A percentile compares a stretch with the other conserved stretches of the same genome.
Conservation (phyloP, 2,113 vertebrate species). For the Clarias magur region DNA sequence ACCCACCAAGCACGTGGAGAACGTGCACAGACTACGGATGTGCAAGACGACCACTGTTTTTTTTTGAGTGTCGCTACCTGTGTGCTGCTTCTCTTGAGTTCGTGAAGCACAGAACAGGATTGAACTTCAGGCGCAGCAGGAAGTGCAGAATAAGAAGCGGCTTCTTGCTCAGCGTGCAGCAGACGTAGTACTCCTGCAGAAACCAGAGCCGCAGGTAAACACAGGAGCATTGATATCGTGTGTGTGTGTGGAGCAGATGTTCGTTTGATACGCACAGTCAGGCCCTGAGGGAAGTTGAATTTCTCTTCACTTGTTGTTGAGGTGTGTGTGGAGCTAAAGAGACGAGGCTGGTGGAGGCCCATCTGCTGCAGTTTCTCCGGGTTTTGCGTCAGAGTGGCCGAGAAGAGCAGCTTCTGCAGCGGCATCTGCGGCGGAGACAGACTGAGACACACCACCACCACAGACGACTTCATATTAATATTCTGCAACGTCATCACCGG, state of each 20-base stretch:
- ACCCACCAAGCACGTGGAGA: too few relatives aligned
- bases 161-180: constrained; percentile 83
- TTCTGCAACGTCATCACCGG: background rate
- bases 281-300: constrained; percentile 81
- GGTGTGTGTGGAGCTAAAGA: constrained; percentile 81
- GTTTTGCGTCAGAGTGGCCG: constrained; percentile 90
- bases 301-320: constrained; percentile 47
- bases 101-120: constrained; percentile 88
- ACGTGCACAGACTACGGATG: too few relatives aligned
- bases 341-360: constrained; percentile 84
- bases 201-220: background rate
- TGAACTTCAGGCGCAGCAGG: constrained; percentile 76
- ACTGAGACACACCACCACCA: constrained; percentile 64
- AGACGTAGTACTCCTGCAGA: constrained; percentile 85
- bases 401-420: constrained; percentile 94
- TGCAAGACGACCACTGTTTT: too few relatives aligned
- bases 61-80: constrained; percentile 72
- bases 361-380: constrained; percentile 92
- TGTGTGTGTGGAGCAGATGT: background rate
- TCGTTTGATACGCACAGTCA: constrained; percentile 74
- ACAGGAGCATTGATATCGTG: background rate
- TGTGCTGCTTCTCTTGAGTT: constrained; percentile 91
- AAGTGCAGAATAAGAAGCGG: constrained; percentile 86
- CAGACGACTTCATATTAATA: constrained; percentile 1
- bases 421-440: constrained; percentile 81